Base-by-base conservation (phyloP, 2,797 vertebrate species). In the Hephaestus fuliginosus region DNA sequence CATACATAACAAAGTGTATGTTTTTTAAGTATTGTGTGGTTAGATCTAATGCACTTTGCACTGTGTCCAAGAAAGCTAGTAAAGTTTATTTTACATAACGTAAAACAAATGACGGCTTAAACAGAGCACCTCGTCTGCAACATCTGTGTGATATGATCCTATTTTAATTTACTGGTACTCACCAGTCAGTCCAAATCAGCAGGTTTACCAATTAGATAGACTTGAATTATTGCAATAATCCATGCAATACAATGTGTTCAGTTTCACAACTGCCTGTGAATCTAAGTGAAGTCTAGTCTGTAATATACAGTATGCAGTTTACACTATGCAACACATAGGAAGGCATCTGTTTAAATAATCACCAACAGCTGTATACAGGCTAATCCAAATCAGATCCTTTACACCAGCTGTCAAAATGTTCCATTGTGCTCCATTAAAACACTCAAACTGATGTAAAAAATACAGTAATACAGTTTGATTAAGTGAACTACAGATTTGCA, bases 341-440 rank as follows among this genome's bases (percentile, higher is more conserved):
- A n/a, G 33, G 1, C 15, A 14, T 57, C 1, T 55, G 72, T 70
- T 44, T 33, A 12, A 64, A 43, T 55, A 60, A 56, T 13, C 18
- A 61, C 46, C 18, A 25, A 15, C 48, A 48, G 33, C 53, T 55
- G 12, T 17, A 9, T n/a, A 18, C 44, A 41, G 17, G 14, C 33
- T 25, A 17, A 58, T 49, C 7, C 9, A 63, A 55, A 74, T 67
- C 46, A 69, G 8, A 68, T 39, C 13, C 13, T 56, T 76, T 30
- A 58, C 17, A 17, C 8, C 39, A 61, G 67, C 57, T 69, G 69
- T 65, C 20, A 53, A 58, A 63, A 44, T 36, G 15, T 57, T n/a
- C 14, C 13, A 41, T 20, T 56, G 2, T 43, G 5, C 41, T 43
- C 62, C 8, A 10, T 62, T 39, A 20, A 76, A 68, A 79, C 13